Evolutionary conservation across 2,888 invertebrate species (phyloP), one percentile per base, ranked within the genome.

Genomic region (Chrysomela aeneicollis): DNA sequence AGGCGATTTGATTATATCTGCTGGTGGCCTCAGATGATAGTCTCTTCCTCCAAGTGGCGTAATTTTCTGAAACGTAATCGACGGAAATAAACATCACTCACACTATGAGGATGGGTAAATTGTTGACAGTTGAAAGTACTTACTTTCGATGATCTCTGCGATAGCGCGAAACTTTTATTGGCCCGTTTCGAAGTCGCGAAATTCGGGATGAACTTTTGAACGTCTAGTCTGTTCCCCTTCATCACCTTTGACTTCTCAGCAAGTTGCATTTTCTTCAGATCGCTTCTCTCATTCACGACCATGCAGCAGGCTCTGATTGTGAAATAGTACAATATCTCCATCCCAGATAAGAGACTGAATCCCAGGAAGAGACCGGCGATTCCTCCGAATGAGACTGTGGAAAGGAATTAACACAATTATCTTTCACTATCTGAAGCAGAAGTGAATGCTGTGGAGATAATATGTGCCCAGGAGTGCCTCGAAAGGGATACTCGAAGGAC

Each of bases 291-390:
- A 12, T 86, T 82, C 54, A 83, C 82, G 6, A 86, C 84, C 78
- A 89, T 87, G 75, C 90, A 90, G 68, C 87, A 88, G 10, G 89
- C 88, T 53, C 92, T 84, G 71, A 93, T 81, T 0, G 90, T 90
- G 77, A 92, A 92, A 77, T 92, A 93, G 79, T 93, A 93, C 35
- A 91, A 79, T 26, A 92, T 84, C 82, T 93, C 93, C 10, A 92
- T 90, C 0, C 90, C 91, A 0, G 91, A 91, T 1, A 93, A 82
- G 30, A 93, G 81, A 1, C 92, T 92, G 81, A 92, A 93, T 0
- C 93, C 93, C 10, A 91, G 81, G 72, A 90, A 88, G n/a, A 89
- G 79, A 0, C 88, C 88, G 0, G 88, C 88, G 68, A 88, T 88
- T 22, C 88, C 88, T 22, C 89, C 89, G 74, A 89, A 88, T 0